phyloP scores from a whole-genome alignment of 2,888 invertebrate species.

The Heliconius aoede region DNA sequence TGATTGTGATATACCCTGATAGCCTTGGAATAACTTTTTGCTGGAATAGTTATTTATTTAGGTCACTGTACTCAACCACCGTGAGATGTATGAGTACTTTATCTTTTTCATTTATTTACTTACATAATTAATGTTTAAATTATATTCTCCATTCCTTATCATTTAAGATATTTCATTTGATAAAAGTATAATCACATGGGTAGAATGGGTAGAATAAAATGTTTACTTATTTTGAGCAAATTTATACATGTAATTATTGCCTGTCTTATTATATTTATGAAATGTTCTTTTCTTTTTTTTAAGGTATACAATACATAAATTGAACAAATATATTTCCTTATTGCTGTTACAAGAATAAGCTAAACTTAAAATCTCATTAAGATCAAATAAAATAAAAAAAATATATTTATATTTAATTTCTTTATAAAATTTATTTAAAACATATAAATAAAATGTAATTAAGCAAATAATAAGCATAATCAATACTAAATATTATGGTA shows the following conservation, averaged over 20 bases:
- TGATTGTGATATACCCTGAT: conserved; percentile 27
- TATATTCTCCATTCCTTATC: conserved; percentile 22
- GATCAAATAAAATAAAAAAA: too few species aligned
- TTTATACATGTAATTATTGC: background rate
- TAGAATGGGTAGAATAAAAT: background rate
- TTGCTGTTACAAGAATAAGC: background rate
- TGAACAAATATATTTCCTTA: conserved; percentile 1
- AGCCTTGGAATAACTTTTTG: conserved; percentile 37
- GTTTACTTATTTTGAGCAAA: background rate
- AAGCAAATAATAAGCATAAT: background rate
- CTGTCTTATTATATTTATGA: background rate
- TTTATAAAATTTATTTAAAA: background rate
- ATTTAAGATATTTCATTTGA: conserved; percentile 30
- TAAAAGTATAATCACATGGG: conserved; percentile 1
- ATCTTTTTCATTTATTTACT: conserved; percentile 30
- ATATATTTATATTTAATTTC: background rate
- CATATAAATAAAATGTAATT: background rate
- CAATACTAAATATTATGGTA: background rate
- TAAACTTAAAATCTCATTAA: background rate
- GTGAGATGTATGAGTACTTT: conserved; percentile 15
- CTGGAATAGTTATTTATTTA: conserved; percentile 27
- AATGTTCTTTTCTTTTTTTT: background rate
- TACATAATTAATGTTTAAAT: conserved; percentile 15
- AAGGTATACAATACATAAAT: background rate
- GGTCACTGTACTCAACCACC: conserved; percentile 34